Base-by-base conservation (phyloP, 1,140 invertebrate genomes). In the Drosophila pallidifrons region DNA sequence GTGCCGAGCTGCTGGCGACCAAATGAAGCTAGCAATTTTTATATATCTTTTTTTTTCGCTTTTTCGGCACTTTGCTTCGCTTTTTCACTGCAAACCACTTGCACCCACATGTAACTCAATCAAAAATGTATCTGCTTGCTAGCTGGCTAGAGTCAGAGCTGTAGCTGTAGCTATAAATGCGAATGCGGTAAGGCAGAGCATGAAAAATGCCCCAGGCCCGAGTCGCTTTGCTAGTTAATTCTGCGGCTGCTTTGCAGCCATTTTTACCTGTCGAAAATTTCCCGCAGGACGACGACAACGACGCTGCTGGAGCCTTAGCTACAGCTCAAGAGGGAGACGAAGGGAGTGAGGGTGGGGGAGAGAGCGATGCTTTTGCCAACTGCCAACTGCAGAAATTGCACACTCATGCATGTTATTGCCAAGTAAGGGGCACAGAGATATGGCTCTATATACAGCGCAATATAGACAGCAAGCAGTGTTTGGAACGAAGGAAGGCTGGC, bases 241-340 rank as follows among this genome's bases (percentile, higher is more conserved):
- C 75, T 79, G 79, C 47, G 66, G 64, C 59, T 77, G 49, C 66
- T 65, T 64, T 61, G 55, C 71, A 68, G 77, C 85, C 80, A 88
- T 88, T 88, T 88, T 88, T 88, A 88, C 85, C 85, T 88, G 85
- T 88, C 85, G 85, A 88, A 88, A 88, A 88, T 89, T 88, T 88
- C 85, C 85, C 85, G 85, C 86, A 88, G 85, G 85, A 88, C 81
- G 75, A 55, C n/a, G 63, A 57, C 46, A 46, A 46, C 10, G 25
- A 15, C 32, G 32, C 32, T 32, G 32, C 32, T 8, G 32, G 46
- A 49, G 63, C 69, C 68, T 28, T n/a, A 20, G 52, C 69, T 30
- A 4, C 15, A 55, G 43, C 51, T 38, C 20, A 43, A 38, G 55
- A 49, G 71, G 45, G 49, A 64, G 70, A 20, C 64, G 67, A 61